phyloP scores from a whole-genome alignment of 2,113 vertebrate genomes.

The Anguilla japonica region DNA sequence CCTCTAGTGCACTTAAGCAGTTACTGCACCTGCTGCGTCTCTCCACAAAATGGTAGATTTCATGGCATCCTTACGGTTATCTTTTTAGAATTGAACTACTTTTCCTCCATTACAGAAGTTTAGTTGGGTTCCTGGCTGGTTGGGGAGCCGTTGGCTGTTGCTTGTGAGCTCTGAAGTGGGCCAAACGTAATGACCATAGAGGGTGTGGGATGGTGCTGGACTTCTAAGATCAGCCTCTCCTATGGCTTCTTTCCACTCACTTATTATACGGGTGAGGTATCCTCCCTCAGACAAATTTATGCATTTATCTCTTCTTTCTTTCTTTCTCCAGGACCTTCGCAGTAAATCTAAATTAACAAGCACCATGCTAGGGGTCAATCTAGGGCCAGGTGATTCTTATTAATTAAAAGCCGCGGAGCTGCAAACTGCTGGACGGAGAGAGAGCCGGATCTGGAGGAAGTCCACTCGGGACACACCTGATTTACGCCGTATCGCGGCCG shows the following conservation, averaged over 20 bases:
- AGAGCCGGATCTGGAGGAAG: constrained; percentile 45
- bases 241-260: constrained; percentile 21
- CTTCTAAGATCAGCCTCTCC: constrained; percentile 1
- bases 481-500: constrained; percentile 60
- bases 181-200: background rate
- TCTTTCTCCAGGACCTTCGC: constrained; percentile 58
- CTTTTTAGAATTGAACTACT: background rate
- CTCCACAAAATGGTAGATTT: constrained; percentile 7
- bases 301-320: constrained; percentile 48
- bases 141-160: background rate
- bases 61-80: background rate
- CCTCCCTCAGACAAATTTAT: constrained; percentile 44
- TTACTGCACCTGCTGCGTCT: background rate
- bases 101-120: background rate
- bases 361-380: constrained; percentile 64
- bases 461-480: constrained; percentile 55
- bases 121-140: background rate
- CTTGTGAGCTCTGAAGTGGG: background rate
- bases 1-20: constrained; percentile 20
- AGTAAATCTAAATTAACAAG: constrained; percentile 80
- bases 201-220: background rate
- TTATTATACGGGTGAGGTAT: constrained; percentile 43
- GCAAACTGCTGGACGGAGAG: constrained; percentile 38
- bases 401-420: constrained; percentile 65
- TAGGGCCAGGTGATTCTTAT: constrained; percentile 64